Conservation (phyloP, 2,797 vertebrate species). For the Darevskia nairensis region DNA sequence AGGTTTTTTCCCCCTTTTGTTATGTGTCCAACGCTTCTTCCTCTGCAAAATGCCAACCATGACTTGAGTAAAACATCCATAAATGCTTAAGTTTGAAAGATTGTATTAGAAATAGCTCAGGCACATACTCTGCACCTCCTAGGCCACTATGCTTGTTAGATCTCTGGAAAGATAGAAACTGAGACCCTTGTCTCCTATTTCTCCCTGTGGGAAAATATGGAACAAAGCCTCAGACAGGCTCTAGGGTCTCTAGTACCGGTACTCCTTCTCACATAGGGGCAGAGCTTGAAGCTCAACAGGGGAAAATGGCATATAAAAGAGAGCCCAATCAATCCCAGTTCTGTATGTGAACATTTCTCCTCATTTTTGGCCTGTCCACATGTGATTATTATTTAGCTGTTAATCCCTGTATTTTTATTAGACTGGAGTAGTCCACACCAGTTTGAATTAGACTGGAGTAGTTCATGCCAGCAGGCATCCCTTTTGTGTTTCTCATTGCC, state of each 20-base stretch:
- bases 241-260: background rate
- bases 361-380: too few relatives aligned
- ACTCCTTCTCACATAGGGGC: background rate
- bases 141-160: background rate
- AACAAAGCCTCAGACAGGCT: background rate
- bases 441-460: too few relatives aligned
- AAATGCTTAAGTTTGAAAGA: background rate
- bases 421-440: too few relatives aligned
- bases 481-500: too few relatives aligned
- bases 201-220: background rate
- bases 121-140: background rate
- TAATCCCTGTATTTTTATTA: too few relatives aligned
- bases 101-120: too few relatives aligned
- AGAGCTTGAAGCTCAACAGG: too few relatives aligned
- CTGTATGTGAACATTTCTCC: background rate
- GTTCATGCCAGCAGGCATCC: too few relatives aligned
- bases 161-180: background rate
- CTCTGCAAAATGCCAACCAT: background rate
- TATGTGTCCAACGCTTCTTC: background rate
- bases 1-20: background rate
- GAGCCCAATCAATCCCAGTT: background rate
- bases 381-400: too few relatives aligned
- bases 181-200: background rate
- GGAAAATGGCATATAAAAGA: rapidly evolving
- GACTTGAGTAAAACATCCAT: background rate